Base-by-base conservation (phyloP, 92 coral and sea anemone species). In the Parazoanthus darwini region DNA sequence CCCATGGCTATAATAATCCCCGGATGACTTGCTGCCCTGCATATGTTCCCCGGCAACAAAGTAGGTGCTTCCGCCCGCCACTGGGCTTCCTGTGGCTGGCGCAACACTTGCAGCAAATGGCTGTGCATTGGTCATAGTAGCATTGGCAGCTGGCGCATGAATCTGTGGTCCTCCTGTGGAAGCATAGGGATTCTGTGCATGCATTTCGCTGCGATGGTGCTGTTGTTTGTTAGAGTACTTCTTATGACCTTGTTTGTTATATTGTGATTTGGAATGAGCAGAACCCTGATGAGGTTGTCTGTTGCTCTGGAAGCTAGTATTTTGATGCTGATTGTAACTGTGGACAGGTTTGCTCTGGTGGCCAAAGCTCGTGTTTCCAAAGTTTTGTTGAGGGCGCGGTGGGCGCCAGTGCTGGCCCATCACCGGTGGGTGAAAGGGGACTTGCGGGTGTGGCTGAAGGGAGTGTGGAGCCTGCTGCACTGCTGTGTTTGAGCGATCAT, bases 391-490 rank as follows among this genome's bases (percentile, higher is more conserved):
- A 3, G 87, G 79, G 6, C 87, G 79, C 33, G 39, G 29, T 54
- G 37, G 67, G 16, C 87, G 67, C 87, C 87, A 84, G 33, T 35
- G 71, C 38, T 44, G 77, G 56, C 87, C 63, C 78, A 84, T 35
- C 29, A 74, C 10, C 15, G 65, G 79, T 2, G 67, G 14, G 70
- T 84, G 87, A 72, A 84, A 84, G 23, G 87, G 20, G 65, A 70
- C 79, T 18, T 71, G 87, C 46, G 44, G 87, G 37, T 84, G 87
- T 18, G 59, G 35, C 20, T 54, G 87, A 15, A 84, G 87, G 20
- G 87, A 29, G 78, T 84, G 87, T 14, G 79, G 43, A 42, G 67
- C 44, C 87, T 84, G 87, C 43, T 84, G 87, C 26, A 84, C 87
- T 48, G 78, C 68, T 26, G 87, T 71, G 79, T 46, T 84, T 5